Base-by-base conservation (phyloP, 2,888 invertebrate genomes). In the Carcina quercana region DNA sequence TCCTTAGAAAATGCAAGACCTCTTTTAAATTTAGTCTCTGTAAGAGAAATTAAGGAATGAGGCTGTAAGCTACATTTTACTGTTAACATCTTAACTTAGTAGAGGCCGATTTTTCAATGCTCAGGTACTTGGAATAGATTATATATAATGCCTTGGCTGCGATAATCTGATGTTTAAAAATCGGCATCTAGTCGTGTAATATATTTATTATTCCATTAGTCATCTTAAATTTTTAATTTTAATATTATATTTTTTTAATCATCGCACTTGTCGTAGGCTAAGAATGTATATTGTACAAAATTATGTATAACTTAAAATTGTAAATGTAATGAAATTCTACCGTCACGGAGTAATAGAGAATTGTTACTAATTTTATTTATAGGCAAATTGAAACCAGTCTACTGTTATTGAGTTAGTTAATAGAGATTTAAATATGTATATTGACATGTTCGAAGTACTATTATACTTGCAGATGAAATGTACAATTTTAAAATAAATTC, bases 61-160 rank as follows among this genome's bases (percentile, higher is more conserved):
- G 51, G 60, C 60, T 60, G 51, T 55, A 58, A 60, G 58, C 60
- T 56, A 45, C 43, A 45, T 27, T 30, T 15, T 28, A 28, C 33
- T 28, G 25, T 35, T 38, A 34, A 39, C 21, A 19, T 35, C 28
- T 27, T 33, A 29, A 32, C 28, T 14, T 34, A 14, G 34, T 38
- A 34, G n/a, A n/a, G n/a, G n/a, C n/a, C n/a, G n/a, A n/a, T n/a
- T n/a, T n/a, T n/a, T n/a, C n/a, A n/a, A n/a, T n/a, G n/a, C n/a
- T n/a, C n/a, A n/a, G n/a, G n/a, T n/a, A n/a, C n/a, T n/a, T n/a
- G n/a, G n/a, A n/a, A n/a, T n/a, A n/a, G n/a, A n/a, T n/a, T n/a
- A n/a, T n/a, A n/a, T n/a, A n/a, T n/a, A n/a, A n/a, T n/a, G n/a
- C n/a, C n/a, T n/a, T n/a, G n/a, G n/a, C n/a, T n/a, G n/a, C n/a